Percentiles rank a stretch among this genome's conserved stretches.
phyloP scores from a whole-genome alignment of 92 coral and sea anemone genomes.

The Epizoanthus illoricatus region DNA sequence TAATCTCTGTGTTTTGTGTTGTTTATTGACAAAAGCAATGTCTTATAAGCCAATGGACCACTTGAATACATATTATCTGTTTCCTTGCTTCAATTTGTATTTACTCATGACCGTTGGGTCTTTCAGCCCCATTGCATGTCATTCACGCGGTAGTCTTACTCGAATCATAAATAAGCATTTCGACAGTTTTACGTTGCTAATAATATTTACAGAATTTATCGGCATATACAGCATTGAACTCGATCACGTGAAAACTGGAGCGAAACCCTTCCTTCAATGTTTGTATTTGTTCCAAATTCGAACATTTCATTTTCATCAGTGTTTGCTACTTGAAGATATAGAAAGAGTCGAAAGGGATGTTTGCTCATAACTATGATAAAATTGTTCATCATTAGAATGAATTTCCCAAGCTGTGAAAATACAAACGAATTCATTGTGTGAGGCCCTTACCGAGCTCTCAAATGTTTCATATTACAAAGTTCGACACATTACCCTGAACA shows the following conservation, averaged over 20 bases:
- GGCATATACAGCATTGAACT: neutral
- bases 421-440: neutral
- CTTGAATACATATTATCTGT: neutral
- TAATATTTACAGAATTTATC: neutral
- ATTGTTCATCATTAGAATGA: neutral
- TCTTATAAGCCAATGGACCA: neutral
- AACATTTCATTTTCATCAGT: neutral
- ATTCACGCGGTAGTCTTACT: neutral
- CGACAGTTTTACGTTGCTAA: neutral
- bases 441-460: neutral
- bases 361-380: conserved; percentile 6
- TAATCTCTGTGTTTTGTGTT: neutral
- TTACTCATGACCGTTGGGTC: neutral
- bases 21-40: neutral
- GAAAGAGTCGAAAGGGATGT: neutral
- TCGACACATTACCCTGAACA: neutral
- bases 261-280: neutral
- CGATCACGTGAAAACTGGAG: neutral
- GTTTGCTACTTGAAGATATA: neutral
- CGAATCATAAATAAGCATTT: too few species aligned
- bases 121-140: neutral
- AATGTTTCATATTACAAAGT: too few species aligned
- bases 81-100: conserved; percentile 9
- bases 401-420: conserved; percentile 11
- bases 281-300: neutral